Conservation (phyloP, 2,888 invertebrate genomes). For the Pedicia rivosa region DNA sequence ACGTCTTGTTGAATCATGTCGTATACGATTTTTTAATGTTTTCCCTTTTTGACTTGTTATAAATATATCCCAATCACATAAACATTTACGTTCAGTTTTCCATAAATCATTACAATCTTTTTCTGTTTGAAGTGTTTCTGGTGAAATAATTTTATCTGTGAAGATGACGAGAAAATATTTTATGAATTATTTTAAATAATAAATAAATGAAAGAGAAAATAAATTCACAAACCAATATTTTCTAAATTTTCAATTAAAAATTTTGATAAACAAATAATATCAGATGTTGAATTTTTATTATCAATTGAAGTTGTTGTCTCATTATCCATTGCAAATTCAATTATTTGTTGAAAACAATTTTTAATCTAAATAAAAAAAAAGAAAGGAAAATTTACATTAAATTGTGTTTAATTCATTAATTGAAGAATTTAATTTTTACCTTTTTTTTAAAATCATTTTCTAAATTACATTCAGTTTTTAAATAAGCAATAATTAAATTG, state of each 20-base stretch:
- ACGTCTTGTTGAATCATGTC: no score
- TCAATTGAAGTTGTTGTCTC: no score
- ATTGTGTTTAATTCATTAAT: slow-evolving; percentile 2
- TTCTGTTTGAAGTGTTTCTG: slow-evolving; percentile 30
- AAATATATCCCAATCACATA: no score
- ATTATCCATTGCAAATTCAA: no score
- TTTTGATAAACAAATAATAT: no score
- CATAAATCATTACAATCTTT: slow-evolving; percentile 40
- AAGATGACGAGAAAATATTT: slow-evolving; percentile 1
- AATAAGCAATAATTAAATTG: slow-evolving; percentile 41
- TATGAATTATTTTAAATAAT: no score
- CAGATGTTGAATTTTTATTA: no score
- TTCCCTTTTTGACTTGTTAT: no score
- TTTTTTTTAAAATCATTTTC: neutral
- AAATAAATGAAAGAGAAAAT: no score
- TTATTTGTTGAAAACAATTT: slow-evolving; percentile 14
- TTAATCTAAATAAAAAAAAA: slow-evolving; percentile 14
- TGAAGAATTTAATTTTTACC: neutral
- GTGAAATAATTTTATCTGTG: neutral
- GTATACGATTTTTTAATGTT: no score
- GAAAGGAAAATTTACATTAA: neutral
- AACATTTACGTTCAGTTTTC: slow-evolving; percentile 38
- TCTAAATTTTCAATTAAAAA: no score
- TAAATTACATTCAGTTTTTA: slow-evolving; percentile 25
- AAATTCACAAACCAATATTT: no score